Base-by-base conservation (phyloP, 2,113 vertebrate genomes). In the Siphamia tubifer region DNA sequence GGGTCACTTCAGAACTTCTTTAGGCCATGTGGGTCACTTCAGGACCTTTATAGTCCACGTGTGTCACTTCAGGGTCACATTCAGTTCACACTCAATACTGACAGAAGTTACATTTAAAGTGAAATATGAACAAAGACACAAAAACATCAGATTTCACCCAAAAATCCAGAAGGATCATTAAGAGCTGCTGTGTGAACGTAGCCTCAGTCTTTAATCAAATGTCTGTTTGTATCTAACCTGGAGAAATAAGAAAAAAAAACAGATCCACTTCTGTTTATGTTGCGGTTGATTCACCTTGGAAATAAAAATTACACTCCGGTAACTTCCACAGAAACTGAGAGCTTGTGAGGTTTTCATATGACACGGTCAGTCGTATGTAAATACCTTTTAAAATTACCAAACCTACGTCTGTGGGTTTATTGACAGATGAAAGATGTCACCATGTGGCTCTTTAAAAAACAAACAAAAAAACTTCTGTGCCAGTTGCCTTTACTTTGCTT, bases 401-500 rank as follows among this genome's bases (percentile, higher is more conserved):
- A 78, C 19, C 2, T n/a, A 42, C 15, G n/a, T 28, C 25, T 52
- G 8, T 11, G 8, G 16, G 23, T 55, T 68, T 43, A 19, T 31
- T 63, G 4, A 24, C 4, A 25, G 23, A 55, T 34, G 32, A 32
- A 30, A 56, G 47, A 35, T 42, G 3, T 51, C 17, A 60, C 36
- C 8, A 34, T 30, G 20, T n/a, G 9, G n/a, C 55, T 64, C 38
- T 65, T 74, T 44, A n/a, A n/a, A n/a, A n/a, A n/a, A n/a, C n/a
- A n/a, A n/a, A n/a, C n/a, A n/a, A n/a, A n/a, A n/a, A n/a, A 52
- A 62, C n/a, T 62, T 68, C 13, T 47, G 57, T 66, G 45, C 48
- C 36, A 36, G 48, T 64, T 77, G 60, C 65, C 40, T 79, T 88
- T 87, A 44, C 25, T 81, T 73, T 72, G 13, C 71, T 79, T 73